Evolutionary conservation across 2,888 invertebrate genomes (phyloP), one percentile per base, ranked within the genome.

Genomic region (Hedya salicella): DNA sequence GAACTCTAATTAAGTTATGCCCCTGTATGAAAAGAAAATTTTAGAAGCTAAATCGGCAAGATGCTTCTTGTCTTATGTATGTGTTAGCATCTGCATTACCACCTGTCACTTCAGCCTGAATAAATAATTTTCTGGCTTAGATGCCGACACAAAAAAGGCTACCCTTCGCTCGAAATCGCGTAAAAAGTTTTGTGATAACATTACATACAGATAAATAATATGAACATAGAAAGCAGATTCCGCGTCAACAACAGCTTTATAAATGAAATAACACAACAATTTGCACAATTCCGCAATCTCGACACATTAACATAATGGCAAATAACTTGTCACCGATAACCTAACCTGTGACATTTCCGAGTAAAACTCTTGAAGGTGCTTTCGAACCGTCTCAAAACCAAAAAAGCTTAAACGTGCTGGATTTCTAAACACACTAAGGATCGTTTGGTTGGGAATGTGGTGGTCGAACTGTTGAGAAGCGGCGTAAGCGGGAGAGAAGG

Each of bases 271-370:
- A 60, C 17, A 50, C 42, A 53, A 46, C 65, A 59, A 59, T 65
- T 65, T 65, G 59, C 65, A 59, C 44, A 48, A 32, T 32, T 40
- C 50, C 40, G 54, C 65, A 46, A 53, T 61, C 14, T 65, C 54
- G 25, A 25, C 30, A 32, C 40, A 66, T 66, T 66, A 66, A 40
- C 60, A 66, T 66, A 66, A 66, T 49, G 60, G 46, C 40, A 48
- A 66, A 57, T 57, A 64, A 66, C 66, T 54, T 49, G 61, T 66
- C 66, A 66, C 44, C 48, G 25, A 39, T 62, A 54, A 56, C 40
- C n/a, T 61, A 54, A 61, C 66, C 66, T 54, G 60, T 66, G 66
- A 66, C 65, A 66, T 66, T 66, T 60, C 54, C 8, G 16, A 61
- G 54, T 61, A 53, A 32, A 62, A 54, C 52, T 57, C 50, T 25